A percentile compares a stretch with the other conserved stretches of the same genome.
Conservation (phyloP, 2,888 invertebrate species). For the Mechanitis messenoides region DNA sequence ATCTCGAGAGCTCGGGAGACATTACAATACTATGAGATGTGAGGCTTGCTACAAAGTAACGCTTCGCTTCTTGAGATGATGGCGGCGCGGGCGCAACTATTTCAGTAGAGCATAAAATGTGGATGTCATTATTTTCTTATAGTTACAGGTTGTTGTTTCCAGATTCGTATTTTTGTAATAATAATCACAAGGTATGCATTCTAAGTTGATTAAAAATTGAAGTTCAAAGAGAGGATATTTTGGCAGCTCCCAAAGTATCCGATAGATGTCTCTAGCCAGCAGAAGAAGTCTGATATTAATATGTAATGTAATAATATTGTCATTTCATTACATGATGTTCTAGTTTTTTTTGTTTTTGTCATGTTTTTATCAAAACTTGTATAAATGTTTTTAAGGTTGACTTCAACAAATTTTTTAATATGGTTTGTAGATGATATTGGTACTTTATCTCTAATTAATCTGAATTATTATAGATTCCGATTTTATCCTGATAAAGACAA, state of each 20-base stretch:
- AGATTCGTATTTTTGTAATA: background rate
- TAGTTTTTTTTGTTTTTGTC: no score
- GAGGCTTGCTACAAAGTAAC: conserved; percentile 33
- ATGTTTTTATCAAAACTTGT: no score
- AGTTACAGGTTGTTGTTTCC: conserved; percentile 43
- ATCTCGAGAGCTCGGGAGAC: conserved; percentile 47
- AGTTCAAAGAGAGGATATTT: background rate
- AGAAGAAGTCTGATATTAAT: background rate
- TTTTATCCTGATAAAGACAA: no score
- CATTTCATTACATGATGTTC: no score
- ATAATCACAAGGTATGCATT: no score
- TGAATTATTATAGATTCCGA: no score
- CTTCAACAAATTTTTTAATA: no score
- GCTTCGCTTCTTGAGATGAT: conserved; percentile 57
- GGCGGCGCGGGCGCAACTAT: conserved; percentile 47
- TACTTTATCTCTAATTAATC: no score
- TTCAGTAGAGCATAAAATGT: conserved; percentile 56
- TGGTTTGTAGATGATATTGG: no score
- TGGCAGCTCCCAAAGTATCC: background rate
- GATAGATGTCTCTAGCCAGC: conserved; percentile 13
- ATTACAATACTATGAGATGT: conserved; percentile 44
- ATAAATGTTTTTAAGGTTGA: no score
- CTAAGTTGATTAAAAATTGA: no score
- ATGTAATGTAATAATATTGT: conserved; percentile 13
- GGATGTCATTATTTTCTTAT: conserved; percentile 39